Evolutionary conservation across 2,797 vertebrate genomes (phyloP).

Genomic region (Myotis pilosus): DNA sequence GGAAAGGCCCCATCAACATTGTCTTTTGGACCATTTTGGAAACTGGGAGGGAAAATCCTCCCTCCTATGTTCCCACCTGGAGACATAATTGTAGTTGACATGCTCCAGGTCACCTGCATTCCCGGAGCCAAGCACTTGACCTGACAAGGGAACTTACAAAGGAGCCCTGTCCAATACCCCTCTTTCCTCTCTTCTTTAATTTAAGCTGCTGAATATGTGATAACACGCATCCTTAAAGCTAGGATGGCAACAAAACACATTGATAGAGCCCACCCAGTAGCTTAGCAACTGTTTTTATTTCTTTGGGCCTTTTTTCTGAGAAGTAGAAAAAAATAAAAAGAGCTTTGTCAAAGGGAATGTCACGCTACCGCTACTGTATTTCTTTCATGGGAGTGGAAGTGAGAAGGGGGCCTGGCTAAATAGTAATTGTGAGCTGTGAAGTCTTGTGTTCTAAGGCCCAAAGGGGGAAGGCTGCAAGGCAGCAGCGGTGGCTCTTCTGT

Average conservation of each 20-base stretch:
- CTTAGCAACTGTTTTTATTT: constrained; percentile 82
- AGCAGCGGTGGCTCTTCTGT: neutral
- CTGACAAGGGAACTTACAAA: neutral
- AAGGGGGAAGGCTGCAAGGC: neutral
- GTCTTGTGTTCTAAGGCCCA: neutral
- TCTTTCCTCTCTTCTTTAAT: neutral
- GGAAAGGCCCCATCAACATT: constrained; percentile 52
- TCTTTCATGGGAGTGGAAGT: constrained; percentile 41
- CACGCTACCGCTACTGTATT: constrained; percentile 43
- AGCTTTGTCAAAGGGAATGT: constrained; percentile 75
- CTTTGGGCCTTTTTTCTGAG: constrained; percentile 46
- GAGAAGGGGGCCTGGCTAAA: neutral
- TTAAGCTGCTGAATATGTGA: constrained; percentile 17
- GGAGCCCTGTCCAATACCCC: neutral
- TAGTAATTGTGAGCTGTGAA: neutral
- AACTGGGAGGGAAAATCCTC: neutral
- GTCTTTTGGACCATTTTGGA: neutral
- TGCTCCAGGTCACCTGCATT: constrained; percentile 1
- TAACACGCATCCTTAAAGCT: neutral
- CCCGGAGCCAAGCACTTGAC: constrained; percentile 24
- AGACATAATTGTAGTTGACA: constrained; percentile 51
- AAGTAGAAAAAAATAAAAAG: constrained; percentile 58
- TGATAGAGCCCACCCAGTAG: constrained; percentile 43
- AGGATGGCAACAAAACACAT: constrained; percentile 27
- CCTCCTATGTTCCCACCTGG: neutral